Base-by-base conservation (phyloP, 2,797 vertebrate genomes). In the Melopsittacus undulatus region DNA sequence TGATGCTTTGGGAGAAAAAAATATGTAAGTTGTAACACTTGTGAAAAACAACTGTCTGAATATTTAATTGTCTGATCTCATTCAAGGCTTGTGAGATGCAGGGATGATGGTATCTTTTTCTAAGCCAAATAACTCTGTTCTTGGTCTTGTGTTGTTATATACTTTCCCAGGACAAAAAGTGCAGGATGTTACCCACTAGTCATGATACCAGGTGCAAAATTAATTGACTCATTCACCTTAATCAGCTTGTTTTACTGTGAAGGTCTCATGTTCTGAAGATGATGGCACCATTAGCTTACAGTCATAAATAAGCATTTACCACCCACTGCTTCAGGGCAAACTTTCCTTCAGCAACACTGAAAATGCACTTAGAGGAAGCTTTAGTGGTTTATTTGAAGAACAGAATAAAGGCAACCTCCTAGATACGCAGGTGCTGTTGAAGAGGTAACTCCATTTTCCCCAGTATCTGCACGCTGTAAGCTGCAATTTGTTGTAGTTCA, bases 221-320 rank as follows among this genome's bases (percentile, higher is more conserved):
- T 59, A 95, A 96, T 95, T 61, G 64, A 67, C 89, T 96, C 51
- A 89, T 95, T 96, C 96, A 79, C 76, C 64, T 74, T 96, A 92
- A 95, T 94, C 56, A 89, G 43, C 40, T 84, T 90, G 24, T 46
- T 87, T 87, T 89, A 89, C 92, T 92, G 42, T 66, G 69, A 96
- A 96, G 88, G 93, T 95, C 94, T 87, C 38, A 15, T 79, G 67
- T 24, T 80, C 87, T 64, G 61, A 89, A 88, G 83, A 52, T 38
- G 40, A 49, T 19, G 61, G n/a, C 42, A 36, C 36, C 43, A 78
- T 91, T 85, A 76, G 24, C 70, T 94, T 76, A 16, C 16, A 73
- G 42, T 75, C 32, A 70, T 63, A 74, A 74, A 73, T 64, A 91
- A 76, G 13, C 19, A 32, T 78, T 88, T 81, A 51, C 9, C 21